Conservation (phyloP, 2,113 vertebrate species). For the Pao palembangensis region DNA sequence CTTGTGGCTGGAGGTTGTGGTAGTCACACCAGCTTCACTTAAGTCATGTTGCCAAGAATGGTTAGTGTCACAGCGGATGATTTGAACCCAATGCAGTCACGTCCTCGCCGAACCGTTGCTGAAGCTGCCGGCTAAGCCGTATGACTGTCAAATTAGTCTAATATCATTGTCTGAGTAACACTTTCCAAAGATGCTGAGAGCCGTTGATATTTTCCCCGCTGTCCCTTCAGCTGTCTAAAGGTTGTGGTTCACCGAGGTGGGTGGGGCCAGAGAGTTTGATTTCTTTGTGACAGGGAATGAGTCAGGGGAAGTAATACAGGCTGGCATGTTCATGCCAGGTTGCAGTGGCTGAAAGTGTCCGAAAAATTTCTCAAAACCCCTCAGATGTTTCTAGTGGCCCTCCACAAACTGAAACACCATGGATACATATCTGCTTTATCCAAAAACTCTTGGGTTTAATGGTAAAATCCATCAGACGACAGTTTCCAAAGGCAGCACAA, state of each 20-base stretch:
- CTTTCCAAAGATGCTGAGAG: constrained; percentile 62
- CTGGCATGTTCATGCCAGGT: constrained; percentile 40
- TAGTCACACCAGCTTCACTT: constrained; percentile 51
- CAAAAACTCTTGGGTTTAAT: background rate
- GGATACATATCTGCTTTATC: background rate
- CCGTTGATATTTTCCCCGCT: constrained; percentile 64
- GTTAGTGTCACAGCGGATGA: constrained; percentile 52
- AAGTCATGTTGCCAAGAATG: constrained; percentile 56
- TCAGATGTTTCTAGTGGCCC: background rate
- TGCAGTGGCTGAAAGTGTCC: constrained; percentile 24
- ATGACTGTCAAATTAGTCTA: constrained; percentile 38
- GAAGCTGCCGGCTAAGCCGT: constrained; percentile 33
- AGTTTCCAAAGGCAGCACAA: background rate
- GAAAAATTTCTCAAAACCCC: background rate
- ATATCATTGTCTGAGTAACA: constrained; percentile 64
- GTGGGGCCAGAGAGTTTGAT: constrained; percentile 42
- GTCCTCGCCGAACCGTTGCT: constrained; percentile 33
- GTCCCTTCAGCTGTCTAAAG: constrained; percentile 57
- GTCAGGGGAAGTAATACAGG: constrained; percentile 52
- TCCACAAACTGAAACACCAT: background rate
- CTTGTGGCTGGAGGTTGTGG: constrained; percentile 56
- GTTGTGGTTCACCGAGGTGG: constrained; percentile 62
- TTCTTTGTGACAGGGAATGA: constrained; percentile 55
- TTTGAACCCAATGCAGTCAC: constrained; percentile 48
- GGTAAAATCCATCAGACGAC: background rate